Evolutionary conservation across 2,113 vertebrate species (phyloP).

Genomic region (Tachysurus fulvidraco): DNA sequence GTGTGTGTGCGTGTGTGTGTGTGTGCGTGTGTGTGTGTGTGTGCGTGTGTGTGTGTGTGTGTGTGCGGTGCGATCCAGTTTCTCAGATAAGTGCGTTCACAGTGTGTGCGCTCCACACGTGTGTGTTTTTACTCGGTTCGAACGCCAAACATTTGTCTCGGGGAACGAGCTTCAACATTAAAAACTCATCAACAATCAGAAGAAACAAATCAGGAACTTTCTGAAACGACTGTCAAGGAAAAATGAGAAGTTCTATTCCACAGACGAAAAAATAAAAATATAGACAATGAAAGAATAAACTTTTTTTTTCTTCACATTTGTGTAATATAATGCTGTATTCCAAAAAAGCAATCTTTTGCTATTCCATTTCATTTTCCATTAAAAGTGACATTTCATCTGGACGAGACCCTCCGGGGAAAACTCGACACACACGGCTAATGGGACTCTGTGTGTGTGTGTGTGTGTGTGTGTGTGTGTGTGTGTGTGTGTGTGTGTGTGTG

Average conservation of each 20-base stretch:
- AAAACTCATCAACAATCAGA: slow-evolving; percentile 10
- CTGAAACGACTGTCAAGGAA: background rate
- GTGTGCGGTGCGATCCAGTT: background rate
- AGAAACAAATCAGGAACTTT: background rate
- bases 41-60: background rate
- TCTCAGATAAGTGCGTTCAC: background rate
- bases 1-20: background rate
- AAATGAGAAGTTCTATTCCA: background rate
- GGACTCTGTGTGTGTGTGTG: slow-evolving; percentile 40
- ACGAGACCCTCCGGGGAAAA: slow-evolving; percentile 77
- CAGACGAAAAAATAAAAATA: background rate
- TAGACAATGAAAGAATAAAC: slow-evolving; percentile 8
- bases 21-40: background rate
- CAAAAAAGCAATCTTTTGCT: slow-evolving; percentile 70
- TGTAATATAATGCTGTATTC: slow-evolving; percentile 59
- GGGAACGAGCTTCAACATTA: background rate
- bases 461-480: slow-evolving; percentile 16
- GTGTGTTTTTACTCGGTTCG: background rate
- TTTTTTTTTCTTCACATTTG: slow-evolving; percentile 40
- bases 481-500: slow-evolving; percentile 24
- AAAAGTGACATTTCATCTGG: slow-evolving; percentile 85
- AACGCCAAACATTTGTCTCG: background rate
- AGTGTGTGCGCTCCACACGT: background rate
- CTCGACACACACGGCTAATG: slow-evolving; percentile 44
- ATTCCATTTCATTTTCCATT: slow-evolving; percentile 82